Conservation (phyloP, 2,888 invertebrate genomes). For the Linnaemya vulpina region DNA sequence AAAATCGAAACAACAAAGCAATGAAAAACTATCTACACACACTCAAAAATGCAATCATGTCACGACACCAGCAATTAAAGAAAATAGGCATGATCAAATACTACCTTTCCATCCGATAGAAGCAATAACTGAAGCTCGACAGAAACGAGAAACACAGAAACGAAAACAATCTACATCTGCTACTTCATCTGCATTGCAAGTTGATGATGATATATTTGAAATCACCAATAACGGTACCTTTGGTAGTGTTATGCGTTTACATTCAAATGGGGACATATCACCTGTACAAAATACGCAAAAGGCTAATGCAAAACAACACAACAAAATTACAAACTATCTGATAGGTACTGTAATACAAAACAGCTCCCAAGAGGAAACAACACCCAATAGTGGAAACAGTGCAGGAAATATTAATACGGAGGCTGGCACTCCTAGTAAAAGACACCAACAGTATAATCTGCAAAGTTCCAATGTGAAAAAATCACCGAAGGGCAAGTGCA, state of each 20-base stretch:
- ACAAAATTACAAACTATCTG: conserved; percentile 81
- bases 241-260: conserved; percentile 78
- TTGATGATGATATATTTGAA: conserved; percentile 82
- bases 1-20: conserved; percentile 32
- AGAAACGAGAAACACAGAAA: conserved; percentile 68
- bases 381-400: conserved; percentile 46
- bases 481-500: conserved; percentile 80
- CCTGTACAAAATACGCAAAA: conserved; percentile 75
- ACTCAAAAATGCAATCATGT: conserved; percentile 24
- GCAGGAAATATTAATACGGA: conserved; percentile 31
- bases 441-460: conserved; percentile 45
- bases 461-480: conserved; percentile 74
- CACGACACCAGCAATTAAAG: conserved; percentile 46
- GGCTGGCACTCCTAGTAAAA: conserved; percentile 72
- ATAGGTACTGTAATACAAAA: conserved; percentile 75
- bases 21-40: conserved; percentile 50
- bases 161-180: background rate
- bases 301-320: conserved; percentile 73
- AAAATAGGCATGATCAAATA: conserved; percentile 45
- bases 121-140: conserved; percentile 56
- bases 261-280: conserved; percentile 79
- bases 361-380: conserved; percentile 58
- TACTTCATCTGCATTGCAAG: conserved; percentile 62
- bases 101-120: conserved; percentile 65
- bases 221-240: conserved; percentile 81